Evolutionary conservation across 2,888 invertebrate genomes (phyloP).

Genomic region (Acanthosepion lycidas): DNA sequence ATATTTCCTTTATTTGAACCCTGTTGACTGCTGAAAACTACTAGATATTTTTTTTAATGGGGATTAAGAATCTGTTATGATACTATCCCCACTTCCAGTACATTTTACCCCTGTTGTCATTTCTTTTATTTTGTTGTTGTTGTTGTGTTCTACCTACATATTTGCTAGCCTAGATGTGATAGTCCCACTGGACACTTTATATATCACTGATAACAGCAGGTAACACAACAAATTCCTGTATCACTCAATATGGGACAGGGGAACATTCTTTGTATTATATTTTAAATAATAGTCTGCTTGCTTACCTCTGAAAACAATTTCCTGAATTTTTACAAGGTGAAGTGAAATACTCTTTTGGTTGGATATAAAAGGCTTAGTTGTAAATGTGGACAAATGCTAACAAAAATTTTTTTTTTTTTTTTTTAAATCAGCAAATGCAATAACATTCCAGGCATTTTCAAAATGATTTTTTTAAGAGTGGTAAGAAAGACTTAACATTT

Average conservation of each 20-base stretch:
- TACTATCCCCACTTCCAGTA: neutral
- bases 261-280: neutral
- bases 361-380: neutral
- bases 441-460: too few species aligned
- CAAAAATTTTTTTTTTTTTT: neutral
- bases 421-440: too few species aligned
- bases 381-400: neutral
- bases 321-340: neutral
- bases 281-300: neutral
- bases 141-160: constrained; percentile 6
- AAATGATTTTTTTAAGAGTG: too few species aligned
- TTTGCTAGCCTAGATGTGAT: neutral
- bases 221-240: neutral
- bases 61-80: neutral
- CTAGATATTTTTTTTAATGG: neutral
- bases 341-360: neutral
- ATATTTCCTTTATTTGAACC: neutral
- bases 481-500: too few species aligned
- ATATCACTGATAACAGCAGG: neutral
- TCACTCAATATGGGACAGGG: neutral
- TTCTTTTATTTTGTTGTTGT: neutral
- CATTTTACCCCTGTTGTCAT: neutral
- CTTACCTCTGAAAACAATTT: neutral
- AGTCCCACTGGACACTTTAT: neutral
- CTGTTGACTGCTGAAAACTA: constrained; percentile 4